Conservation (phyloP, 2,797 vertebrate species). For the Dipus sagitta region DNA sequence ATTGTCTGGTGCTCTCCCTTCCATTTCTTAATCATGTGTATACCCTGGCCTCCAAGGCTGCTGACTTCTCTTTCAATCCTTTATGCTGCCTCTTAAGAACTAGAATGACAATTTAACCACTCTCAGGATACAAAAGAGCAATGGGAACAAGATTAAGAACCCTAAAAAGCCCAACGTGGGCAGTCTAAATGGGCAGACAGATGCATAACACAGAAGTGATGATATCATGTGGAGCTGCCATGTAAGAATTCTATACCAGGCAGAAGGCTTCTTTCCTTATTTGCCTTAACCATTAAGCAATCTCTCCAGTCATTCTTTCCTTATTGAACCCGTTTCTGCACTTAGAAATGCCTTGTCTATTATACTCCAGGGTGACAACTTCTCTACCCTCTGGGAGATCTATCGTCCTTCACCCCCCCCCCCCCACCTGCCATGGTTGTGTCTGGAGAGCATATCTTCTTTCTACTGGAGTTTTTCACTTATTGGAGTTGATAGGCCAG, state of each 20-base stretch:
- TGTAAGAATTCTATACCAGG: rapidly evolving
- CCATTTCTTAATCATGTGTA: no score
- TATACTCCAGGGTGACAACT: background rate
- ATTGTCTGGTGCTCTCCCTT: background rate
- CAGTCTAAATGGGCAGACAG: background rate
- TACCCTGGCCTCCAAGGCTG: background rate
- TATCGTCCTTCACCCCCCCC: background rate
- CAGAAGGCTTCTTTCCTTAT: rapidly evolving
- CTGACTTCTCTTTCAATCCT: background rate
- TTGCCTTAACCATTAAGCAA: no score
- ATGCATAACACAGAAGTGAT: background rate
- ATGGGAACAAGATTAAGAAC: background rate
- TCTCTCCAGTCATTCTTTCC: no score
- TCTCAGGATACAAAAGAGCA: background rate
- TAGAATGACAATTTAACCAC: background rate
- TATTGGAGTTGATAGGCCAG: background rate
- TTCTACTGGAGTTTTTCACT: background rate
- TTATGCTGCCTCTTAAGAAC: background rate
- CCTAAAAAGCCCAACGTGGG: background rate
- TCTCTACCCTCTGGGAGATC: background rate
- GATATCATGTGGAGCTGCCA: rapidly evolving
- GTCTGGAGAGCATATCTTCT: rapidly evolving
- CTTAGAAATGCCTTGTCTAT: background rate
- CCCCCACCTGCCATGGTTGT: no score
- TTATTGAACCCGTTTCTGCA: no score